Base-by-base conservation (phyloP, 2,888 invertebrate genomes). In the Muschampia plurimacula region DNA sequence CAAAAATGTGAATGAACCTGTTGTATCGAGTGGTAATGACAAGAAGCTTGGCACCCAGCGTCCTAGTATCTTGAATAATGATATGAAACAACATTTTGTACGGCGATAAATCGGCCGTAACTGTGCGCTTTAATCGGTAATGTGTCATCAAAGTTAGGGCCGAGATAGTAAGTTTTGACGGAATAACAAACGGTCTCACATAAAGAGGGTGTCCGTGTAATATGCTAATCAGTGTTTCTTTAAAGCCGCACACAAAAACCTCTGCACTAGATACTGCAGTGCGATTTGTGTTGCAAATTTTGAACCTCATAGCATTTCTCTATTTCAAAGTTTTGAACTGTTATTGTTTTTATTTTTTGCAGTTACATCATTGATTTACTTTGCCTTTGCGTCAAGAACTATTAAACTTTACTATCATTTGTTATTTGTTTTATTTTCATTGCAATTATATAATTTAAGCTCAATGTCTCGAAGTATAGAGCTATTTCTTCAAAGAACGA, bases 251-350 rank as follows among this genome's bases (percentile, higher is more conserved):
- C 86, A 92, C 91, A 93, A 93, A 93, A 94, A 93, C 88, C 91
- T 90, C 94, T 93, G 94, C 94, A 93, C 92, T 89, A 88, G 87
- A 88, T 86, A 91, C 94, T 93, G 94, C 94, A 94, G 90, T 94
- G 93, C 91, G 91, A 93, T 93, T 93, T 93, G 92, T 88, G 86
- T 92, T 93, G 93, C 93, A 91, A 93, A 92, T 93, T 92, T 86
- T 83, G 72, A 67, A 67, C 67, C 44, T 67, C 72, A 63, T 55
- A 72, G 72, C 62, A 67, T 55, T 72, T 63, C 46, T 67, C 63
- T 57, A 72, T 72, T 62, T 36, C 22, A 36, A n/a, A n/a, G 15
- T 44, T 70, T 44, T 12, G 10, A 63, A 62, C 36, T 67, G 60
- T 36, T 67, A 36, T 63, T 72, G 69, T 67, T 72, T 64, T 70